Percentiles rank a stretch among this genome's conserved stretches.
Evolutionary conservation across 2,797 vertebrate species (phyloP).

Genomic region (Poeciliopsis paucimaculata): DNA sequence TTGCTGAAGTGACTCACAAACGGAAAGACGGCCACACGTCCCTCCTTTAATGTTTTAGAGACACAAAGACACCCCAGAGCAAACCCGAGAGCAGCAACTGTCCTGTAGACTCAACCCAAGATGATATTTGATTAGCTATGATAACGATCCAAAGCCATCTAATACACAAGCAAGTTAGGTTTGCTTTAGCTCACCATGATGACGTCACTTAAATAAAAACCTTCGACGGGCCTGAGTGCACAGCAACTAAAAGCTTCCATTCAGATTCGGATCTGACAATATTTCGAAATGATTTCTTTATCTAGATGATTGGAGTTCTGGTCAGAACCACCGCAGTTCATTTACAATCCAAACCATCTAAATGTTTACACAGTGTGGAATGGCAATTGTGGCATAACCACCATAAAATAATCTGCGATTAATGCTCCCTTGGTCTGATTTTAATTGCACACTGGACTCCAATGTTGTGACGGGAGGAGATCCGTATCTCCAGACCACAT

Average conservation of each 20-base stretch:
- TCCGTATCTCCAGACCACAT: background rate
- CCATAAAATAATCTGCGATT: background rate
- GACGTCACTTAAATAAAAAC: background rate
- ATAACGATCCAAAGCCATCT: background rate
- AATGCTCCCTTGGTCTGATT: background rate
- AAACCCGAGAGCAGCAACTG: constrained; percentile 2
- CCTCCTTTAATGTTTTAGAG: background rate
- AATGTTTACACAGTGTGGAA: background rate
- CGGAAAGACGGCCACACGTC: constrained; percentile 12
- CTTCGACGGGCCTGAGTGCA: background rate
- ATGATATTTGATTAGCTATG: background rate
- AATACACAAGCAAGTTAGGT: background rate
- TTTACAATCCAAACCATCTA: background rate
- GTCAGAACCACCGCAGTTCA: background rate
- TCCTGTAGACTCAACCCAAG: background rate
- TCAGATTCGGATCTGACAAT: background rate
- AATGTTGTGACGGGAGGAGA: background rate
- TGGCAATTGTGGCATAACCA: background rate
- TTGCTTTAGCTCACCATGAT: background rate
- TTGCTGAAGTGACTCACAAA: constrained; percentile 36
- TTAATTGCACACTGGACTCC: background rate
- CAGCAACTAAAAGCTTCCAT: background rate
- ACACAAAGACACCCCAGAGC: constrained; percentile 13
- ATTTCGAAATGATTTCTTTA: background rate
- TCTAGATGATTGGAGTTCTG: background rate